Evolutionary conservation across 2,888 invertebrate genomes (phyloP), one percentile per base, ranked within the genome.

Genomic region (Amphipoea oculea): DNA sequence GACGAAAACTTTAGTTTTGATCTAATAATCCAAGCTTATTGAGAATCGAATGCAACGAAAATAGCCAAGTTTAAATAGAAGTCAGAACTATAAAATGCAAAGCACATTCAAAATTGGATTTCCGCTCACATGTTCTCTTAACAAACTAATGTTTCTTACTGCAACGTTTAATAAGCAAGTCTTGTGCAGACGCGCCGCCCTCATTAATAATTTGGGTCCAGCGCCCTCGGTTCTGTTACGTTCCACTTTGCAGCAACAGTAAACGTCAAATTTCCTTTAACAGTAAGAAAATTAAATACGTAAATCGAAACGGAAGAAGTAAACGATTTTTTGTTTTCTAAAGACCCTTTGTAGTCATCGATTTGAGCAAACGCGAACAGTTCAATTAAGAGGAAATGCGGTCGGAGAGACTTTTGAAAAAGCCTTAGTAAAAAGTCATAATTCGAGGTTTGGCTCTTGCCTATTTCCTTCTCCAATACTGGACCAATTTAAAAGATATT

Each of bases 141-240:
- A 82, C 79, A 80, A 84, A 88, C 83, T 84, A 86, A 86, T 85
- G 88, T 85, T 89, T 85, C 74, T 78, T 70, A 77, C 72, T 88
- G 85, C 86, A 86, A 63, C 86, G 81, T 88, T 86, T 88, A 89
- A 88, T 89, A 87, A 84, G 79, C 81, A 76, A 73, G 73, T 81
- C 75, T 83, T 80, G 83, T 87, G 82, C 84, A 76, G 85, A 85
- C 86, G 78, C 73, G 85, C 81, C 83, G 75, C 29, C 54, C 83
- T 89, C 89, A 90, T 92, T 91, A 90, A 89, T 89, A 87, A 90
- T 92, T 90, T 89, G 86, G 78, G 74, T 81, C 78, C 86, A 86
- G 79, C 82, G 84, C 79, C 78, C 80, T 74, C 81, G 86, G 77
- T 84, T 82, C 82, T 82, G 85, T 84, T 84, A 84, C 83, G 86